Base-by-base conservation (phyloP, 2,888 invertebrate species). In the Sinohyriopsis cumingii region DNA sequence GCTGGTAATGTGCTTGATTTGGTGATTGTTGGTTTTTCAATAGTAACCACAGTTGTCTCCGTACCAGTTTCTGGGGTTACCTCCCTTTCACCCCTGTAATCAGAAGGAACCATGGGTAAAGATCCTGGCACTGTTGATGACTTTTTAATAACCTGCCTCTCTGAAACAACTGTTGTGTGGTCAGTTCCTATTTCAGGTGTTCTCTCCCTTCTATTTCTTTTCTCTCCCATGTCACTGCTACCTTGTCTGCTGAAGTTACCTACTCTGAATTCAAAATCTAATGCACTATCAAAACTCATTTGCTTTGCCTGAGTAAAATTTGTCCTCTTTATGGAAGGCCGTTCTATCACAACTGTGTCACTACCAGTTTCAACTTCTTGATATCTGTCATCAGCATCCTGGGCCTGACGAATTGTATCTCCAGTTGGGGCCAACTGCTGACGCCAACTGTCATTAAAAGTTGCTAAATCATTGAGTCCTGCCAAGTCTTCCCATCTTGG, bases 401-500 rank as follows among this genome's bases (percentile, higher is more conserved):
- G 69, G 53, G 73, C 72, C 22, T 60, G 67, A 7, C 82, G 69
- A 63, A 80, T 78, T 1, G 79, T 76, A 71, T 82, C 82, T n/a
- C 82, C 82, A 33, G 82, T 82, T 2, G 82, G 82, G 18, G 82
- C 80, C 15, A 82, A 66, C 63, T 80, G 80, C 55, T 76, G 73
- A 33, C 79, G 76, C 80, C 80, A 82, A 55, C 78, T 75, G 59
- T 82, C 82, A 73, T 77, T 80, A 65, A 80, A 82, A 59, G 77
- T 75, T 22, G 82, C 78, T 57, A 82, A 70, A 57, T 82, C 80
- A 76, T 82, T 82, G n/a, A 82, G 63, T 6, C 82, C 77, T 20
- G 82, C 82, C 24, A 82, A 67, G 68, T 82, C 82, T 67, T 82
- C 82, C 82, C 82, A 82, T 24, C 82, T 69, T 53, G 82, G 82